Percentiles rank a stretch among this genome's conserved stretches.
Conservation (phyloP, 2,888 invertebrate species). For the Cheilosia urbana region DNA sequence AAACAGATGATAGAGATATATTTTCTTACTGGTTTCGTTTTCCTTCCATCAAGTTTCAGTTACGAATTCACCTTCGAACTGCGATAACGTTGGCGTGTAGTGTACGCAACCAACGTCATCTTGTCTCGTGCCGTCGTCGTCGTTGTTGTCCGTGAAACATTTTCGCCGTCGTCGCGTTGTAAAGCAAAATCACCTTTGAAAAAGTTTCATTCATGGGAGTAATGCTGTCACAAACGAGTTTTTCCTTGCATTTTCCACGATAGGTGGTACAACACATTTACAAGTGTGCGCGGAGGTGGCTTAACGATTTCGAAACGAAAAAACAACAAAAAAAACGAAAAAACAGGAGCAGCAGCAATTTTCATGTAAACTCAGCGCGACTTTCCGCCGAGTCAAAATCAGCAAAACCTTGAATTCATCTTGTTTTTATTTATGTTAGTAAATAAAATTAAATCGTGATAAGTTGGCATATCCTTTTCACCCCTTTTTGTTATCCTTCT, state of each 20-base stretch:
- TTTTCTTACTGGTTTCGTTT: constrained; percentile 57
- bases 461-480: constrained; percentile 44
- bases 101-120: constrained; percentile 36
- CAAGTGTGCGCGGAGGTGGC: constrained; percentile 48
- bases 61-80: constrained; percentile 68
- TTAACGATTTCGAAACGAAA: constrained; percentile 15
- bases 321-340: constrained; percentile 4
- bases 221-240: constrained; percentile 65
- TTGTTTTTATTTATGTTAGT: neutral
- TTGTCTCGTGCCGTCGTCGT: constrained; percentile 55
- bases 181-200: constrained; percentile 47
- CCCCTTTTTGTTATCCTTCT: constrained; percentile 13
- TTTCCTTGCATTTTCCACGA: constrained; percentile 63
- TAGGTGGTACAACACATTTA: constrained; percentile 18
- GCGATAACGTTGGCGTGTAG: constrained; percentile 53
- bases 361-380: constrained; percentile 28
- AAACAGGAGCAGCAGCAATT: constrained; percentile 62
- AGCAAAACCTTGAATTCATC: constrained; percentile 36
- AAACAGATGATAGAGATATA: constrained; percentile 26
- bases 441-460: constrained; percentile 43
- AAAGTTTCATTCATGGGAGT: constrained; percentile 70
- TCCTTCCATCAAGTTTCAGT: constrained; percentile 41
- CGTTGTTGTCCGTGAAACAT: constrained; percentile 19
- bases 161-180: constrained; percentile 34
- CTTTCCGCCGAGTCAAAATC: constrained; percentile 25